phyloP scores from a whole-genome alignment of 2,113 vertebrate genomes.

The Cheirogaleus medius region DNA sequence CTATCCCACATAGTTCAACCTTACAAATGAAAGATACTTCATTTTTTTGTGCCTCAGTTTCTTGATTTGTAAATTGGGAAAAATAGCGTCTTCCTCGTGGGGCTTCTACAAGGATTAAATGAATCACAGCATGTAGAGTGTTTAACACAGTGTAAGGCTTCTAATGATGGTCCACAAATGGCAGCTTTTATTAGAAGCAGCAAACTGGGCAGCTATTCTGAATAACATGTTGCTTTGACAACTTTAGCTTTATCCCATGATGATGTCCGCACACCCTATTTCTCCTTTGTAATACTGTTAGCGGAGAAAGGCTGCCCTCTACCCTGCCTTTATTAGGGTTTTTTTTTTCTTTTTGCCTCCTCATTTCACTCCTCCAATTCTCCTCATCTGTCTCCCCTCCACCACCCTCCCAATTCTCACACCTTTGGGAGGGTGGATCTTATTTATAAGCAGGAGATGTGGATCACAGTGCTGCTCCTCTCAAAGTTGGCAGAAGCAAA shows the following conservation, averaged over 20 bases:
- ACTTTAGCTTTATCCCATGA: fast-evolving
- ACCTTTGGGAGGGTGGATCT: not conserved
- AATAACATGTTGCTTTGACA: not conserved
- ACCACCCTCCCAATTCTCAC: too few species aligned
- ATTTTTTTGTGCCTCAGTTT: not conserved
- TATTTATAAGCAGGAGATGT: not conserved
- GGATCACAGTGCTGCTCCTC: not conserved
- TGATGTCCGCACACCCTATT: not conserved
- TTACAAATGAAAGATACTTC: not conserved
- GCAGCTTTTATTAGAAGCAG: not conserved
- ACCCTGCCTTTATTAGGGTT: not conserved
- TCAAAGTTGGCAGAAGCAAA: not conserved
- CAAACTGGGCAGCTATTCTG: not conserved
- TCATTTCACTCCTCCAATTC: fast-evolving
- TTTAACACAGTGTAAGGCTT: not conserved
- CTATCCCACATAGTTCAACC: not conserved
- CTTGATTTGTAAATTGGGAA: not conserved
- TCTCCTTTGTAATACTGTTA: not conserved
- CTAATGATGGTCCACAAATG: not conserved
- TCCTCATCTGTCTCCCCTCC: not conserved
- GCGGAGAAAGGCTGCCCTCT: not conserved
- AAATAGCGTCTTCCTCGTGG: not conserved
- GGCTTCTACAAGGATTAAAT: not conserved
- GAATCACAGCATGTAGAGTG: not conserved
- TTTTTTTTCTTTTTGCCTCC: not conserved